Base-by-base conservation (phyloP, 2,797 vertebrate genomes). In the Balearica regulorum region DNA sequence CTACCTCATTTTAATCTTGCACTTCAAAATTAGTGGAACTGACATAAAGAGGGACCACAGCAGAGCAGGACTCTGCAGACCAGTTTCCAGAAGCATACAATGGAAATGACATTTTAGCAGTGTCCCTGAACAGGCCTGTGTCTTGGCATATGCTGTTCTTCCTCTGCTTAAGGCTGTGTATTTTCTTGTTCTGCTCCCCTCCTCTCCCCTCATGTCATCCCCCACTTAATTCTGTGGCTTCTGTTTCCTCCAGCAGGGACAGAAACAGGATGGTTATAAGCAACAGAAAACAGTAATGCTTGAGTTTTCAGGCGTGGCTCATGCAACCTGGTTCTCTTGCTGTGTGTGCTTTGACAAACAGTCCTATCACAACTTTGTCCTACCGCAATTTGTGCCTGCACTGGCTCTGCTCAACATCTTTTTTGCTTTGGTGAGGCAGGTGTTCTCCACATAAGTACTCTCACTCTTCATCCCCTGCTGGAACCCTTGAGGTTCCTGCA, bases 241-340 rank as follows among this genome's bases (percentile, higher is more conserved):
- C 58, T 62, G 29, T 11, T 7, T 78, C 9, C 19, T 16, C 12
- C 6, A 4, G 8, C 1, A 0, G 19, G 9, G 16, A 28, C 31
- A 51, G 37, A 85, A 57, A 22, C 37, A 61, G n/a, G 37, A 33
- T 89, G 41, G 43, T 61, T 81, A 41, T 25, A 51, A 71, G 60
- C 65, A 61, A 25, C 18, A 71, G 31, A 55, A 46, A 44, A 29
- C 15, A 66, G 16, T 6, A 39, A 17, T 25, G 16, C 33, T 58
- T 10, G 24, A 31, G 31, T 53, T 78, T 68, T 82, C 44, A 68
- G 60, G 58, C 39, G 5, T 53, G 28, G 24, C 49, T 85, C 1
- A 1, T 12, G 8, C 69, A 72, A 3, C 33, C 37, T 29, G 11
- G 54, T 39, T 46, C 12, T 66, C 37, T 16, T 26, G 41, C 16